Evolutionary conservation across 2,797 vertebrate species (phyloP).

Genomic region (Lindbergichthys nudifrons): DNA sequence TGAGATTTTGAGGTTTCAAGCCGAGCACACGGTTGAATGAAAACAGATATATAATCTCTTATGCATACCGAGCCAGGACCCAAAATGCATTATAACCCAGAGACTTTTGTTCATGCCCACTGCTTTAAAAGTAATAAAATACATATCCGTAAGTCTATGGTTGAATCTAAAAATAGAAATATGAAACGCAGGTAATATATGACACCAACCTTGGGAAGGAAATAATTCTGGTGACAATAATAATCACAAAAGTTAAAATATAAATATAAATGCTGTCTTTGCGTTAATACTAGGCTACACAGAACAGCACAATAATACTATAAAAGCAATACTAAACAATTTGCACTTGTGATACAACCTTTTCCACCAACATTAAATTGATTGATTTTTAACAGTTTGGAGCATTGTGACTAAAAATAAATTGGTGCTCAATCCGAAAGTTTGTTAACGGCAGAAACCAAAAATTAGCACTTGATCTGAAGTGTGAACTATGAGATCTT

Average conservation of each 20-base stretch:
- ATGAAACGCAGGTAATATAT: neutral
- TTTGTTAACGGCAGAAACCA: too few relatives aligned
- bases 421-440: too few relatives aligned
- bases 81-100: neutral
- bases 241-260: neutral
- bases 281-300: neutral
- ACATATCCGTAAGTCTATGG: neutral
- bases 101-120: neutral
- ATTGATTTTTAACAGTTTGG: too few relatives aligned
- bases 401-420: too few relatives aligned
- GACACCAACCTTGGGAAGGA: neutral
- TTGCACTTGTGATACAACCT: too few relatives aligned
- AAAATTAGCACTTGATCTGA: too few relatives aligned
- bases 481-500: too few relatives aligned
- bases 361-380: too few relatives aligned
- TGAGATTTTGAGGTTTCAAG: neutral
- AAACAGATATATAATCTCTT: slow-evolving; percentile 7
- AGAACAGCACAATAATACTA: neutral
- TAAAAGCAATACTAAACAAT: neutral
- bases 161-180: neutral
- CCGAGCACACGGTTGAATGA: neutral
- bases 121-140: slow-evolving; percentile 7
- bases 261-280: neutral
- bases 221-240: too few relatives aligned
- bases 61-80: neutral